These are phyloP conservation scores for Myopa testacea DNA, from an alignment of 2,888 invertebrate species.

Conservation along the genomic window DNA sequence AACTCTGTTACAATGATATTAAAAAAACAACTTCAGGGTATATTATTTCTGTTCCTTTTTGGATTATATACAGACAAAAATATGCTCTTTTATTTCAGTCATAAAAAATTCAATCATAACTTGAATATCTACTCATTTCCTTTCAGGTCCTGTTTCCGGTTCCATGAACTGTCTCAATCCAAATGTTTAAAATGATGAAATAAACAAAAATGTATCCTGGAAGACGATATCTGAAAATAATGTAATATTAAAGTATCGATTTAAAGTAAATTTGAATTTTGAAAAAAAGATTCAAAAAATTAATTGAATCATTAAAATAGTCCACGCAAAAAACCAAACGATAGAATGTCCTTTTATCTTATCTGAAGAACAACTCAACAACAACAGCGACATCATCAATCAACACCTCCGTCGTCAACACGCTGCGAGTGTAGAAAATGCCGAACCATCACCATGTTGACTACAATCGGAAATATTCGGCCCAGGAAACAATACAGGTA, in stretches of 20 bases:
- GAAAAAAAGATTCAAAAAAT: not conserved
- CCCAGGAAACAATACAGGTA: constrained; percentile 69
- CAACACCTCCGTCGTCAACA: constrained; percentile 55
- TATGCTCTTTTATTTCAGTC: too few relatives aligned
- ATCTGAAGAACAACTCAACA: constrained; percentile 5
- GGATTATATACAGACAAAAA: too few relatives aligned
- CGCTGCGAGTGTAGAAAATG: constrained; percentile 53
- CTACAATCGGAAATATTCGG: constrained; percentile 68
- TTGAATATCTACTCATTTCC: not conserved
- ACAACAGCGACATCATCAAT: constrained; percentile 13
- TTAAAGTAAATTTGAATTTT: not conserved
- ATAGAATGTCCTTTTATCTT: constrained; percentile 6
- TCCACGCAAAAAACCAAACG: not conserved
- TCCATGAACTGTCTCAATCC: too few relatives aligned
- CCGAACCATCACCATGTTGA: constrained; percentile 67
- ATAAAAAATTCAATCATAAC: too few relatives aligned
- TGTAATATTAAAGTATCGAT: not conserved
- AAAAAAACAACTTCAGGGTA: too few relatives aligned
- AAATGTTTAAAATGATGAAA: too few relatives aligned
- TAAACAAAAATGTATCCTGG: too few relatives aligned
- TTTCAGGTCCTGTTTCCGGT: not conserved
- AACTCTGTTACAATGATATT: too few relatives aligned
- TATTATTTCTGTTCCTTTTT: too few relatives aligned
- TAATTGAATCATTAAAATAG: not conserved
- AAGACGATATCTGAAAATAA: not conserved